Evolutionary conservation across 2,113 vertebrate species (phyloP).

Genomic region (Orcinus orca): DNA sequence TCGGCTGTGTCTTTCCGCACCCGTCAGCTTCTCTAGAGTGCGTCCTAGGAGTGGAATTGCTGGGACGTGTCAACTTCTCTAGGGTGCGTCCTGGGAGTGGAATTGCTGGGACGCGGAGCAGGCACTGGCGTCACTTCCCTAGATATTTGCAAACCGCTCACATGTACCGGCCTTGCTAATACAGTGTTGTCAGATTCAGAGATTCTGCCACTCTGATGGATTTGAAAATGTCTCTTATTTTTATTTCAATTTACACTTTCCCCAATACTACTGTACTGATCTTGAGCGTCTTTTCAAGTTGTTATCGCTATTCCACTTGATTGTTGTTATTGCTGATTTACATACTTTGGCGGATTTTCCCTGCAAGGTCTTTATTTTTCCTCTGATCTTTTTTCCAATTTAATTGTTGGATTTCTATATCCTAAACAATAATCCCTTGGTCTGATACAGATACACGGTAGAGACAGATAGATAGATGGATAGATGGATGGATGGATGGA

Average conservation of each 20-base stretch:
- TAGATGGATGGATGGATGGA: not conserved
- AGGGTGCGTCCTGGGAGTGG: too few relatives aligned
- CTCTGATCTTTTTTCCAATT: not conserved
- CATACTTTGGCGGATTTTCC: not conserved
- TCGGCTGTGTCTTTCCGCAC: too few relatives aligned
- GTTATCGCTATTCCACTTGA: too few relatives aligned
- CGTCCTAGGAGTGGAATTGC: not conserved
- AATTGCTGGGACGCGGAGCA: accelerated
- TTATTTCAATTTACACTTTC: not conserved
- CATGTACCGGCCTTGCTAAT: not conserved
- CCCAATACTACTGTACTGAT: too few relatives aligned
- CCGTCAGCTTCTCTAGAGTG: not conserved
- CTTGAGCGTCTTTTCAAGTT: not conserved
- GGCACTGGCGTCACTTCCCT: not conserved
- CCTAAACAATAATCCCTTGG: not conserved
- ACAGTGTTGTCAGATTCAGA: not conserved
- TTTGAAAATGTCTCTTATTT: not conserved
- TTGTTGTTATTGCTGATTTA: not conserved
- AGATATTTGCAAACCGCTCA: not conserved
- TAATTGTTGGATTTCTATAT: not conserved
- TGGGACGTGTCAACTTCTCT: not conserved
- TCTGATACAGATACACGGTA: not conserved
- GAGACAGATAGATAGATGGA: not conserved
- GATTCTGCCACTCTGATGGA: not conserved
- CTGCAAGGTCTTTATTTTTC: not conserved